Conservation (phyloP, 92 coral and sea anemone species). For the Heteractis magnifica region DNA sequence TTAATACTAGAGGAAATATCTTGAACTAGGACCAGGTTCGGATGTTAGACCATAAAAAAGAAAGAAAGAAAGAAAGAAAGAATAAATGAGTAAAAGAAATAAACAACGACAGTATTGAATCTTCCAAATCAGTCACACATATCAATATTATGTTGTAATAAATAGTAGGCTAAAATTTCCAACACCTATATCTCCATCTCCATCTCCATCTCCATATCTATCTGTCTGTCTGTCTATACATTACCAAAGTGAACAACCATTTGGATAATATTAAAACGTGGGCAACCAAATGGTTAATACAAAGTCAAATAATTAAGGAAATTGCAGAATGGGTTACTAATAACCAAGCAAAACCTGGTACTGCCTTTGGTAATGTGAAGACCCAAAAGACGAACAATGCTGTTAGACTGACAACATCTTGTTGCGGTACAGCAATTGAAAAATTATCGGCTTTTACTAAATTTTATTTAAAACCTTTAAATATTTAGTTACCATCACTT, state of each 20-base stretch:
- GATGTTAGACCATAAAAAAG: background rate
- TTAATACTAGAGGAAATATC: too few relatives aligned
- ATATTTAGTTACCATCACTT: conserved; percentile 16
- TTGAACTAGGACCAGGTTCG: too few relatives aligned
- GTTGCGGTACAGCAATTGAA: background rate
- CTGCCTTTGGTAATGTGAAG: background rate
- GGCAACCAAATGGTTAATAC: conserved; percentile 39
- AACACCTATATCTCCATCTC: too few relatives aligned
- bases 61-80: background rate
- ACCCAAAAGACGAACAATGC: background rate
- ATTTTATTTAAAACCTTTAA: background rate
- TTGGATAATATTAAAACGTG: conserved; percentile 12
- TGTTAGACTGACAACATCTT: conserved; percentile 10
- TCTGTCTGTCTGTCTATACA: too few relatives aligned
- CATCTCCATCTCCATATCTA: too few relatives aligned
- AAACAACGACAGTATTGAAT: too few relatives aligned
- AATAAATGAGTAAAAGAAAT: background rate
- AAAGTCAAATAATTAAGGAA: conserved; percentile 37
- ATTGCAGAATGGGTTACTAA: conserved; percentile 46
- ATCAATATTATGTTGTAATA: too few relatives aligned
- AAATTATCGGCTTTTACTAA: conserved; percentile 8
- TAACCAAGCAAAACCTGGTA: too few relatives aligned
- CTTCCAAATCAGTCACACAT: too few relatives aligned
- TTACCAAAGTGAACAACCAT: conserved; percentile 33
- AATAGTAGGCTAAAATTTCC: too few relatives aligned